Conservation (phyloP, 2,888 invertebrate species). For the Plebejus argus region DNA sequence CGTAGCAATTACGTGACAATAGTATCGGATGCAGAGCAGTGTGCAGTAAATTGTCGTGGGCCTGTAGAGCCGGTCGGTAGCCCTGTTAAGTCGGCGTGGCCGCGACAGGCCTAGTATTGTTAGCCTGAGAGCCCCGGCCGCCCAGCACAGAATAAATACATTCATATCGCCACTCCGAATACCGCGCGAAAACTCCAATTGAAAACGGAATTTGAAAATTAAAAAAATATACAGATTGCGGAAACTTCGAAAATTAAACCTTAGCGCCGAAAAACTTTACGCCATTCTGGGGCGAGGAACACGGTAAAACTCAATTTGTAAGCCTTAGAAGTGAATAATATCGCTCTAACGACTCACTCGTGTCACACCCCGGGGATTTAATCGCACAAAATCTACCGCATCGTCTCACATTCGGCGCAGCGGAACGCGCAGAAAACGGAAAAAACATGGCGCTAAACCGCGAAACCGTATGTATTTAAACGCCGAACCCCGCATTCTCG, state of each 20-base stretch:
- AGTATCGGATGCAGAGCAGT: constrained; percentile 29
- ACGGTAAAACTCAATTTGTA: constrained; percentile 27
- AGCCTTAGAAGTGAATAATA: constrained; percentile 49
- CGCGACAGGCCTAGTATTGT: constrained; percentile 79
- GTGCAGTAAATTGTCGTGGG: constrained; percentile 36
- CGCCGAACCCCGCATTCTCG: constrained; percentile 75
- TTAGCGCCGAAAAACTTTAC: not conserved
- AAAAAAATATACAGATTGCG: not conserved
- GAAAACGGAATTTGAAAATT: not conserved
- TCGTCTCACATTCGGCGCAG: constrained; percentile 64
- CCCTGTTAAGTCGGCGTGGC: constrained; percentile 59
- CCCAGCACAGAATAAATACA: constrained; percentile 79
- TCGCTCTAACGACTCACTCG: constrained; percentile 76
- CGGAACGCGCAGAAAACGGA: constrained; percentile 78
- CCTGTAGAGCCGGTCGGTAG: constrained; percentile 49
- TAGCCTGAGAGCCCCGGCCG: constrained; percentile 75
- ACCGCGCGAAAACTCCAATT: constrained; percentile 44
- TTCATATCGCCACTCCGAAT: constrained; percentile 81
- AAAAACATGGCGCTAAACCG: constrained; percentile 81
- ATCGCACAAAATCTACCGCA: constrained; percentile 74
- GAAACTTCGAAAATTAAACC: constrained; percentile 2
- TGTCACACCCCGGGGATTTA: constrained; percentile 68
- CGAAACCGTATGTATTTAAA: constrained; percentile 80
- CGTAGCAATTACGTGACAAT: constrained; percentile 30
- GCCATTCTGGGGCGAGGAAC: not conserved